Conservation (phyloP, 2,888 invertebrate genomes). For the Diaprepes abbreviatus region DNA sequence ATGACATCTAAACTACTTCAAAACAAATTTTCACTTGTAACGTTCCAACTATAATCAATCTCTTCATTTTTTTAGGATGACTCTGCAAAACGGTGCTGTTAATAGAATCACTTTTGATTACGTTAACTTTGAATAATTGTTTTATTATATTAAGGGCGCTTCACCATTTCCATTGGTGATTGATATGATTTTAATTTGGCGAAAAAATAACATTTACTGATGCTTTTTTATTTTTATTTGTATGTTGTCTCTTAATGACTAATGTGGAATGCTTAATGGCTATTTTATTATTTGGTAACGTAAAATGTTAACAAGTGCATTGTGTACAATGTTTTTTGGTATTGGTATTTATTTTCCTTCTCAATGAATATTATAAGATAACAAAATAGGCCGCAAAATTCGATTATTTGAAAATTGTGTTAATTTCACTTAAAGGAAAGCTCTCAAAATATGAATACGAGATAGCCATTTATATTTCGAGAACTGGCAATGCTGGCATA, state of each 20-base stretch:
- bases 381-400: too few species aligned
- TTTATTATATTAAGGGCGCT: slow-evolving; percentile 62
- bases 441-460: too few species aligned
- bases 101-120: slow-evolving; percentile 69
- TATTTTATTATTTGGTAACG: slow-evolving; percentile 21
- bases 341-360: too few species aligned
- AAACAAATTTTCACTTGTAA: slow-evolving; percentile 64
- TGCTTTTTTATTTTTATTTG: slow-evolving; percentile 44
- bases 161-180: slow-evolving; percentile 58
- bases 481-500: too few species aligned
- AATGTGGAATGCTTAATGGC: slow-evolving; percentile 27
- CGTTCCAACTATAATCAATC: slow-evolving; percentile 63
- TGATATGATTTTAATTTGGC: slow-evolving; percentile 60
- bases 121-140: slow-evolving; percentile 66
- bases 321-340: too few species aligned
- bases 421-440: too few species aligned
- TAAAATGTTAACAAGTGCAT: background rate
- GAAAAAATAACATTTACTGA: slow-evolving; percentile 53
- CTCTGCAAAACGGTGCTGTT: slow-evolving; percentile 63
- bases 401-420: too few species aligned
- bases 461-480: too few species aligned
- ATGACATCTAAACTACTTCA: slow-evolving; percentile 44
- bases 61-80: slow-evolving; percentile 63
- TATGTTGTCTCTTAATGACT: slow-evolving; percentile 39
- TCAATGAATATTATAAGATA: too few species aligned